These are phyloP conservation scores for Drosophila mimetica DNA, from an alignment of 2,888 invertebrate species.

Conservation along the genomic window DNA sequence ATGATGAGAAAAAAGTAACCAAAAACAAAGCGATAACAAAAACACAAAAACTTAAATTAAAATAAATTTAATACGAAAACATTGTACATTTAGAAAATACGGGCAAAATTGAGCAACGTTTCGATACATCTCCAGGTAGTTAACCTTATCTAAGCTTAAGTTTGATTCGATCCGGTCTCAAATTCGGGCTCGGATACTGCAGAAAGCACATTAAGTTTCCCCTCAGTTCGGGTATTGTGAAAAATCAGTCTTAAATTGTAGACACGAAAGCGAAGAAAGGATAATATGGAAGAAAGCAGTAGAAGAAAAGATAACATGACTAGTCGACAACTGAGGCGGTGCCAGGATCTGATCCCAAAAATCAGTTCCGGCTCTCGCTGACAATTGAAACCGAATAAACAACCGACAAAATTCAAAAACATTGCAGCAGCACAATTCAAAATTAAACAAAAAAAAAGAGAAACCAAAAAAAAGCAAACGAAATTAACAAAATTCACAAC, in stretches of 20 bases:
- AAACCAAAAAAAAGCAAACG: conserved; percentile 38
- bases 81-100: conserved; percentile 69
- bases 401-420: conserved; percentile 81
- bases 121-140: conserved; percentile 70
- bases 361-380: conserved; percentile 18
- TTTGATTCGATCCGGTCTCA: conserved; percentile 29
- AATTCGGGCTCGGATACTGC: conserved; percentile 40
- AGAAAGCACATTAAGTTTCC: conserved; percentile 49
- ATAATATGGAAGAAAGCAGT: conserved; percentile 8
- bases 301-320: conserved; percentile 50
- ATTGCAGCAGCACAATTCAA: conserved; percentile 73
- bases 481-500: conserved; percentile 52
- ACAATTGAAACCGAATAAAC: conserved; percentile 41
- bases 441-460: conserved; percentile 56
- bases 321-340: conserved; percentile 55
- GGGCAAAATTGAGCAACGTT: conserved; percentile 57
- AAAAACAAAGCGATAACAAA: conserved; percentile 51
- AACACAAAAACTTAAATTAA: conserved; percentile 74
- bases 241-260: conserved; percentile 71
- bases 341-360: conserved; percentile 37
- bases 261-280: conserved; percentile 30
- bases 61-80: conserved; percentile 60
- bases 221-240: conserved; percentile 54
- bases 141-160: conserved; percentile 49
- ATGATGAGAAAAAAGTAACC: conserved; percentile 82